phyloP scores from a whole-genome alignment of 2,888 invertebrate genomes.

The Meliscaeva auricollis region DNA sequence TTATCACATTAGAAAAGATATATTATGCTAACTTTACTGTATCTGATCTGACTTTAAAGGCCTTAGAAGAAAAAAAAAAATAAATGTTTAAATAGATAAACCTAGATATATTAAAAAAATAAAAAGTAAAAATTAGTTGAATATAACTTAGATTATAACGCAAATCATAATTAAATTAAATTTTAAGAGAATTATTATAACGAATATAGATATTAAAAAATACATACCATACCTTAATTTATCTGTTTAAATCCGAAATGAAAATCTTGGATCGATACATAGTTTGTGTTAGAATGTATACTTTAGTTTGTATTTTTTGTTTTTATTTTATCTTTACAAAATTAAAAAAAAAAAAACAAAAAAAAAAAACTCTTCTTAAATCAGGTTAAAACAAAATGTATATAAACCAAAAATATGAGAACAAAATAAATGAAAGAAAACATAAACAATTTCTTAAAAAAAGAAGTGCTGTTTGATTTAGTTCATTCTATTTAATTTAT shows the following conservation, averaged over 20 bases:
- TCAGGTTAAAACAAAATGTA: conserved; percentile 7
- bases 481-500: too few relatives aligned
- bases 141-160: conserved; percentile 18
- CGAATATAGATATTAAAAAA: conserved; percentile 8
- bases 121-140: conserved; percentile 21
- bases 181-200: not conserved
- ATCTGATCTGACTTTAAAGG: conserved; percentile 73
- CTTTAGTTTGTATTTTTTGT: not conserved
- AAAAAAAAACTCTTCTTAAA: not conserved
- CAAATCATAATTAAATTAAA: conserved; percentile 16
- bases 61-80: conserved; percentile 64
- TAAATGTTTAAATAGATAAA: conserved; percentile 43
- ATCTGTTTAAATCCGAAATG: not conserved
- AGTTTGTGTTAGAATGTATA: not conserved
- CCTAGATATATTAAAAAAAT: not conserved
- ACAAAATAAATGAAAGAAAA: conserved; percentile 53
- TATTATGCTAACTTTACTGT: conserved; percentile 51
- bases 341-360: not conserved
- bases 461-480: not conserved
- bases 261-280: conserved; percentile 3
- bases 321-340: not conserved
- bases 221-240: not conserved
- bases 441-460: conserved; percentile 66
- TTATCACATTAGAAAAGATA: not conserved
- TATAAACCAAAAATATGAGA: conserved; percentile 19